phyloP scores from a whole-genome alignment of 1,140 invertebrate genomes.

The Portunus trituberculatus region DNA sequence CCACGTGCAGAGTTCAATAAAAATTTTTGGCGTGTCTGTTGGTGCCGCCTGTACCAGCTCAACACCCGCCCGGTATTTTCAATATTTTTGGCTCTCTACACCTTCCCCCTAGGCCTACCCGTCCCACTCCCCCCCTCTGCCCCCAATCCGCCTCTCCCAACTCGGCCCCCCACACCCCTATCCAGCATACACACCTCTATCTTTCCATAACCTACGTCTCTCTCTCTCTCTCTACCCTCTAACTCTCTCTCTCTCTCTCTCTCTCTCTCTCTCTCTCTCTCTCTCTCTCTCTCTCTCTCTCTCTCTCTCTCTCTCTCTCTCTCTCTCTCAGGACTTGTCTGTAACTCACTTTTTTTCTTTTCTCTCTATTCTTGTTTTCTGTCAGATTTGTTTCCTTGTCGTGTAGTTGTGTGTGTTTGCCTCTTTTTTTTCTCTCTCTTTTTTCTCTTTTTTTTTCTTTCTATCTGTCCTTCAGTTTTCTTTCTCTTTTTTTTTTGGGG shows the following conservation, averaged over 20 bases:
- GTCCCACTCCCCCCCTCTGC: neutral
- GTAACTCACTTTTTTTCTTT: neutral
- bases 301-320: neutral
- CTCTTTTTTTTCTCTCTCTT: no score
- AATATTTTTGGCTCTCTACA: neutral
- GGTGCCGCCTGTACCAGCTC: neutral
- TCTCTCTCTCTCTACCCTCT: neutral
- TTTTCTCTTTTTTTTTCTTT: no score
- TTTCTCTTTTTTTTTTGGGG: no score
- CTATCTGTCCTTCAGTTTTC: no score
- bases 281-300: constrained; percentile 14
- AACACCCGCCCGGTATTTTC: neutral
- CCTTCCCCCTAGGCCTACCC: neutral
- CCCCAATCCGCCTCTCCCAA: neutral
- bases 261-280: neutral
- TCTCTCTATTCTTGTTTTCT: neutral
- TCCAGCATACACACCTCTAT: neutral
- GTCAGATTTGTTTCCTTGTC: neutral
- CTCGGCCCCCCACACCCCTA: neutral
- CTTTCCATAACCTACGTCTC: neutral
- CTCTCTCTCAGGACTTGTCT: neutral
- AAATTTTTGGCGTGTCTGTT: constrained; percentile 12
- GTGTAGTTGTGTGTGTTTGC: no score
- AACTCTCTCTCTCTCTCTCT: constrained; percentile 6
- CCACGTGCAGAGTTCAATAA: neutral